Evolutionary conservation across 2,888 invertebrate genomes (phyloP), one percentile per base, ranked within the genome.

Genomic region (Phortica okadai): DNA sequence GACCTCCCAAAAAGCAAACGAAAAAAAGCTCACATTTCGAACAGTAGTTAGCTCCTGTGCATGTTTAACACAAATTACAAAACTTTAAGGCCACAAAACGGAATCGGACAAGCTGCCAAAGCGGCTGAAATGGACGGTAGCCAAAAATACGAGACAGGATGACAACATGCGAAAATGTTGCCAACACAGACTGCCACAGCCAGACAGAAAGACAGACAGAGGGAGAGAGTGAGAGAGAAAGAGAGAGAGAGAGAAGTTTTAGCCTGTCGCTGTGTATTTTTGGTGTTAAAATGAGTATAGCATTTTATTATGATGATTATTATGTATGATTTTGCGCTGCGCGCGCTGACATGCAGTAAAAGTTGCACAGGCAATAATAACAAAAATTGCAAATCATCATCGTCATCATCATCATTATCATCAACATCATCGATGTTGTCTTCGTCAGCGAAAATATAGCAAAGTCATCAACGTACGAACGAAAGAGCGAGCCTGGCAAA

Each of bases 271-370:
- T 72, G 16, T 44, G 81, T 82, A 84, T 82, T 83, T 86, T 86
- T 81, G 88, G 88, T 87, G 88, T 88, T 87, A 87, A 85, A 87
- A 87, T 88, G 87, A 82, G 83, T 83, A 87, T 88, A 86, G 87
- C 86, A 85, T 87, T 87, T 87, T 87, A 87, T 87, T 88, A 87
- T 88, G 87, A 87, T 88, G 87, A 87, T 88, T 87, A 87, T 87
- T 87, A 88, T 88, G 86, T 50, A 87, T 59, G 59, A 59, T 50
- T 50, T 50, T 50, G 50, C 1, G 50, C 42, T 66, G 66, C 54
- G 41, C 41, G 16, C 11, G 41, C 33, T 16, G 73, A 42, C 73
- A 62, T 59, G 58, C 45, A 62, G 64, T 45, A 41, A 64, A 74
- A 58, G 45, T 70, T 21, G 64, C 50, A 8, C 10, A 50, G 50